Percentiles rank a stretch among this genome's conserved stretches.
Evolutionary conservation across 2,797 vertebrate species (phyloP).

Genomic region (Adelosebastes latens): DNA sequence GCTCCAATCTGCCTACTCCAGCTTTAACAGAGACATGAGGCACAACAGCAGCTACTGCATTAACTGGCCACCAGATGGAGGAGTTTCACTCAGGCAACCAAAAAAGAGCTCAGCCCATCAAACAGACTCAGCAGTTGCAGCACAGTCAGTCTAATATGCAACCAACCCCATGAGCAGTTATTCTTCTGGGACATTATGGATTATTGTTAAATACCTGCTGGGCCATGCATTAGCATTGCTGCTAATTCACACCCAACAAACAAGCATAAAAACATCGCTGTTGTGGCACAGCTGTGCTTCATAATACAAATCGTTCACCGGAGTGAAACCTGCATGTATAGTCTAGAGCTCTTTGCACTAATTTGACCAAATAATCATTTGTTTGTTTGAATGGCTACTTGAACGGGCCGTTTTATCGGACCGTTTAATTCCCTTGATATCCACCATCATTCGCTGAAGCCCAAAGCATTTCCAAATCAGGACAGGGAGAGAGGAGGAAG

Average conservation of each 20-base stretch:
- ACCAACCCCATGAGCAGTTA: constrained; percentile 20
- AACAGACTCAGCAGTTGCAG: constrained; percentile 35
- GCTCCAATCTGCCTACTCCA: neutral
- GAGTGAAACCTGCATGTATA: constrained; percentile 23
- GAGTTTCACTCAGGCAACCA: constrained; percentile 35
- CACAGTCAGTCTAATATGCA: constrained; percentile 28
- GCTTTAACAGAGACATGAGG: constrained; percentile 14
- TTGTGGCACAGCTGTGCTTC: constrained; percentile 30
- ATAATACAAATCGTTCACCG: constrained; percentile 20
- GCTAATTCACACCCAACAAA: constrained; percentile 45
- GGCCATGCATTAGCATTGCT: constrained; percentile 15
- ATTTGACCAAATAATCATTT: constrained; percentile 12
- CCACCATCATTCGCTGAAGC: constrained; percentile 72
- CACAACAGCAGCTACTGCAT: constrained; percentile 9
- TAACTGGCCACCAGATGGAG: constrained; percentile 57
- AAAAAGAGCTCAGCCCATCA: constrained; percentile 17
- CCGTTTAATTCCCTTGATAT: constrained; percentile 32
- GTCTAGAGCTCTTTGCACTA: neutral
- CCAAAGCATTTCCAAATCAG: constrained; percentile 83
- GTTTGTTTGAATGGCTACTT: constrained; percentile 3
- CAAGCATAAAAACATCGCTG: constrained; percentile 5
- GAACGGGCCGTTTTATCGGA: constrained; percentile 13
- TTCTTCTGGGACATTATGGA: constrained; percentile 16
- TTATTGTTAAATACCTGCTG: constrained; percentile 24
- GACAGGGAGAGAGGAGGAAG: constrained; percentile 66